Percentiles rank a stretch among this genome's conserved stretches.
Evolutionary conservation across 2,113 vertebrate species (phyloP).

Genomic region (Dermatemys mawii): DNA sequence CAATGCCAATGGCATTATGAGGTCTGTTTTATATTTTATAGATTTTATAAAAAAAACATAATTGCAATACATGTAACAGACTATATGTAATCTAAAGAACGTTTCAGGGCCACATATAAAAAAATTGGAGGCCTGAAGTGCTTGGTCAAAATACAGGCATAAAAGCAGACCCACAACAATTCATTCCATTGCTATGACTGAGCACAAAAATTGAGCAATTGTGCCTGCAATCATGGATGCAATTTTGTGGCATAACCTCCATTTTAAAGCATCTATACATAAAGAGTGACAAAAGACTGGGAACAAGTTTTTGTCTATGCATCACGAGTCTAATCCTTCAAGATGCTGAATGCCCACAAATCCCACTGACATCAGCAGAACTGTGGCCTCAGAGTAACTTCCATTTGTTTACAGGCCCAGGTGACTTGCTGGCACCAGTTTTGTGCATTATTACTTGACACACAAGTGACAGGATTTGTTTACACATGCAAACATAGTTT

Average conservation of each 20-base stretch:
- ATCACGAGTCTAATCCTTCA: background rate
- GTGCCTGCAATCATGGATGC: background rate
- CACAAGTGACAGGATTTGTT: background rate
- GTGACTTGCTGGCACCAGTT: background rate
- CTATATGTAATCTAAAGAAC: background rate
- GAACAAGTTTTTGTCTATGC: background rate
- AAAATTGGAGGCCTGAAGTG: background rate
- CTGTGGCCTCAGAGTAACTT: background rate
- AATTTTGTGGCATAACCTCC: background rate
- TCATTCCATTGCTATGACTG: background rate
- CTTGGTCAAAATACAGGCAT: background rate
- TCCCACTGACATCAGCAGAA: background rate
- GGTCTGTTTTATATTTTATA: background rate
- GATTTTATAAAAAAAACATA: background rate
- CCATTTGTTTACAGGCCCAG: background rate
- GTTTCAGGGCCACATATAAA: background rate
- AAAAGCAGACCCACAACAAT: background rate
- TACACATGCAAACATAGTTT: background rate
- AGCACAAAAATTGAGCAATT: background rate
- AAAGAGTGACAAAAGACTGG: background rate
- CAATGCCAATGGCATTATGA: background rate
- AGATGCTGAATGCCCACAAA: background rate
- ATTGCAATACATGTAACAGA: background rate
- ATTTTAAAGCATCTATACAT: background rate
- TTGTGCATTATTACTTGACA: background rate